Evolutionary conservation across 2,113 vertebrate species (phyloP), one percentile per base, ranked within the genome.

Genomic region (Oceanites oceanicus): DNA sequence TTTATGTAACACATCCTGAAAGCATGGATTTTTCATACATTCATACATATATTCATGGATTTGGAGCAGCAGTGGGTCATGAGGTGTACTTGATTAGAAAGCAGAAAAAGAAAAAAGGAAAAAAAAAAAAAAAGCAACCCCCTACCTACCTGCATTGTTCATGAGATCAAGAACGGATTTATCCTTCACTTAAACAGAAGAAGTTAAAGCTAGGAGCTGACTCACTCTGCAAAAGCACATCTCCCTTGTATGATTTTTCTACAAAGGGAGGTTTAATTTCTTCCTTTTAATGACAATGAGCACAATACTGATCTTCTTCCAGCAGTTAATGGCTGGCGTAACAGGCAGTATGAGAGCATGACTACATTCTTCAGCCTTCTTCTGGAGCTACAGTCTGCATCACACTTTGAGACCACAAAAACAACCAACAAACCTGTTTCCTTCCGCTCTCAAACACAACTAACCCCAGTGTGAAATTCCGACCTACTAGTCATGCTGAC

Each of bases 161-260:
- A 55, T 76, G 91, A 96, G 89, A 87, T 91, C 80, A 89, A 78
- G 95, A 89, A 89, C 0, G 2, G 77, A 92, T 95, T 96, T 94
- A 92, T 94, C 80, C 89, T 72, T 79, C 83, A 50, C 80, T 94
- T 79, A 45, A 78, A 84, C 68, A 86, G 92, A 73, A 86, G 32
- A 78, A 94, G 66, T 78, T 92, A 76, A 94, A 95, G 67, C 66
- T 78, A 87, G 86, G 80, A 94, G 91, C 89, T 97, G 97, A 97
- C 94, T 97, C 97, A 97, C 55, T 92, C 83, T 83, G 62, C 71
- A 95, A 94, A 94, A 95, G 53, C 92, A 94, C 55, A n/a, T 88
- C 87, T 95, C 81, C 53, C 85, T 88, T 82, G 49, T 92, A 88
- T 66, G 84, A 85, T 76, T 95, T 94, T 91, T 90, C 91, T 91